Evolutionary conservation across 2,113 vertebrate genomes (phyloP).

Genomic region (Cyprinus carpio): DNA sequence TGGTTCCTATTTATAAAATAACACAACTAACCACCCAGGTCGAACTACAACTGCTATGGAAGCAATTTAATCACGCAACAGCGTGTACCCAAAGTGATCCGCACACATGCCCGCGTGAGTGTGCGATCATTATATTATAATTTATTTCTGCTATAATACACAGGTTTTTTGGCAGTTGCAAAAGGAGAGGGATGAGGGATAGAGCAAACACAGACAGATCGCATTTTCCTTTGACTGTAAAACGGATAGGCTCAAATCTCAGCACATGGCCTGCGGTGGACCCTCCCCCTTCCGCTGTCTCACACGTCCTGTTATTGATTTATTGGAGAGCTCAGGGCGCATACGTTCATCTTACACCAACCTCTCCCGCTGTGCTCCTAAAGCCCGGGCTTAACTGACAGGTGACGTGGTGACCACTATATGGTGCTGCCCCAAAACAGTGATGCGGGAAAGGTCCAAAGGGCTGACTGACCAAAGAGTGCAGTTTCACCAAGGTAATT

Average conservation of each 20-base stretch:
- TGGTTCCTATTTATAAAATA: conserved; percentile 22
- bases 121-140: conserved; percentile 24
- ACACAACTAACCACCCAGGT: neutral
- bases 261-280: neutral
- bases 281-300: neutral
- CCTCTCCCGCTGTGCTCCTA: neutral
- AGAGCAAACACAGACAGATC: conserved; percentile 19
- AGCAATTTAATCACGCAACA: conserved; percentile 35
- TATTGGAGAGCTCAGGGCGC: conserved; percentile 32
- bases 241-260: conserved; percentile 27
- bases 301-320: conserved; percentile 29
- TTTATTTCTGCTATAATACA: conserved; percentile 20
- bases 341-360: conserved; percentile 5
- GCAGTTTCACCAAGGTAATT: neutral
- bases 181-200: neutral
- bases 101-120: neutral
- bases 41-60: neutral
- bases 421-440: conserved; percentile 30
- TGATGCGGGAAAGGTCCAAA: neutral
- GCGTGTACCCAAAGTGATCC: neutral
- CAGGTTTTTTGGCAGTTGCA: conserved; percentile 17
- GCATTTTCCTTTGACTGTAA: conserved; percentile 18
- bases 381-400: conserved; percentile 26
- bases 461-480: neutral
- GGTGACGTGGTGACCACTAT: neutral